These are phyloP conservation scores for Eira barbara DNA, from an alignment of 2,113 vertebrate genomes.

Conservation along the genomic window DNA sequence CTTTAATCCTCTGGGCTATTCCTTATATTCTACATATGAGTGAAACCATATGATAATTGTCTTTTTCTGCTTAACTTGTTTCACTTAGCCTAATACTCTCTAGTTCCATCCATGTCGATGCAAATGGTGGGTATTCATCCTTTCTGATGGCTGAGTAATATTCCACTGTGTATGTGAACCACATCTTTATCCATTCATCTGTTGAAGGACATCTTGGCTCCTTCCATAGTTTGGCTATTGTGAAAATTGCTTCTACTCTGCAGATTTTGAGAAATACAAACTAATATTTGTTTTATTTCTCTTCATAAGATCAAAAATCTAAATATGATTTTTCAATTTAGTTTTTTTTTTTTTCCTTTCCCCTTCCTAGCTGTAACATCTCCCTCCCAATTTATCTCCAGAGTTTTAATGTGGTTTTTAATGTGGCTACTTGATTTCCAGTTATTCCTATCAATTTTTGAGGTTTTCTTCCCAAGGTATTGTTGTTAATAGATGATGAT, in stretches of 20 bases:
- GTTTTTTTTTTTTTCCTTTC: neutral
- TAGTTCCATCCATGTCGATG: too few relatives aligned
- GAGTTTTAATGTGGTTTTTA: neutral
- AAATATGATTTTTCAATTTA: neutral
- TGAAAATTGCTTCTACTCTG: neutral
- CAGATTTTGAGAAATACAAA: neutral
- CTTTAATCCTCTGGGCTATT: too few relatives aligned
- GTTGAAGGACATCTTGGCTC: too few relatives aligned
- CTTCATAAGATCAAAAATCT: neutral
- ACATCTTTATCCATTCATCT: too few relatives aligned
- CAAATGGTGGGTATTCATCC: too few relatives aligned
- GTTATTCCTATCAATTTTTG: neutral
- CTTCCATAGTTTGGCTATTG: too few relatives aligned
- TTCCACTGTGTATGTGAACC: too few relatives aligned
- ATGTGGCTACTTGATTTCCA: neutral
- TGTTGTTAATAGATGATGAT: neutral
- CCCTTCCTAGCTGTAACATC: neutral
- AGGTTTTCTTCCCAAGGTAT: neutral
- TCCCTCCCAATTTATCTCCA: neutral
- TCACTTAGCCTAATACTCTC: too few relatives aligned
- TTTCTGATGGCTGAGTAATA: too few relatives aligned
- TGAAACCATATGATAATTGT: too few relatives aligned
- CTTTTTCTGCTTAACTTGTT: too few relatives aligned
- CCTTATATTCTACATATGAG: too few relatives aligned
- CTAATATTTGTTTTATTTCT: neutral